Base-by-base conservation (phyloP, 2,888 invertebrate genomes). In the Acleris holmiana region DNA sequence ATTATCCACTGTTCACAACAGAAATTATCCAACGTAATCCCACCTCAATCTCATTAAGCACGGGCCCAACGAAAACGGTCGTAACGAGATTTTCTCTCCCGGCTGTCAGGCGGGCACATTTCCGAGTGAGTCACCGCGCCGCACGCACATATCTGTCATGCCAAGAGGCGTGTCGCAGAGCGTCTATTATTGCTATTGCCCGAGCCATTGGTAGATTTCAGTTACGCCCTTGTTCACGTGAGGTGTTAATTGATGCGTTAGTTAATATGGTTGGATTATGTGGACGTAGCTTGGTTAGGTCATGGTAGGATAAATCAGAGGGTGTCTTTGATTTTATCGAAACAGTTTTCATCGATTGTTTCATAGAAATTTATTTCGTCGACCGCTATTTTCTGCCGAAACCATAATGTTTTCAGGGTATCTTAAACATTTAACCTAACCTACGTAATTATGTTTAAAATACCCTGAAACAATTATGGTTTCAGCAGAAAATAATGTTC, bases 51-150 rank as follows among this genome's bases (percentile, higher is more conserved):
- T 13, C 13, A 4, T 35, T 44, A 44, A 44, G 17, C 44, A 5
- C 44, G 44, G n/a, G 44, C 17, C 44, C 17, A 44, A 17, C 15
- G 44, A 44, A 44, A 44, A 44, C 44, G 35, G 35, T 13, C 35
- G 44, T 17, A 17, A 44, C 15, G 17, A 41, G 41, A 41, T 41
- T 41, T 41, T n/a, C 44, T 44, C 44, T 15, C 44, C 17, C 19
- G 17, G 21, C 48, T 13, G 48, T 48, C 48, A 21, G 44, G 13
- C 35, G 13, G n/a, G 18, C 76, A 76, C 76, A 76, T 75, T 78
- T 76, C 61, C 69, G 69, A 70, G 60, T 79, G 79, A 80, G 70
- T 79, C 80, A 79, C 60, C 35, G 67, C 73, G 72, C 71, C 73
- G 72, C 71, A 69, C 56, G 56, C 66, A 53, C n/a, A 21, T 6